These are phyloP conservation scores for Oriolus oriolus DNA, from an alignment of 2,113 vertebrate species.

Conservation along the genomic window DNA sequence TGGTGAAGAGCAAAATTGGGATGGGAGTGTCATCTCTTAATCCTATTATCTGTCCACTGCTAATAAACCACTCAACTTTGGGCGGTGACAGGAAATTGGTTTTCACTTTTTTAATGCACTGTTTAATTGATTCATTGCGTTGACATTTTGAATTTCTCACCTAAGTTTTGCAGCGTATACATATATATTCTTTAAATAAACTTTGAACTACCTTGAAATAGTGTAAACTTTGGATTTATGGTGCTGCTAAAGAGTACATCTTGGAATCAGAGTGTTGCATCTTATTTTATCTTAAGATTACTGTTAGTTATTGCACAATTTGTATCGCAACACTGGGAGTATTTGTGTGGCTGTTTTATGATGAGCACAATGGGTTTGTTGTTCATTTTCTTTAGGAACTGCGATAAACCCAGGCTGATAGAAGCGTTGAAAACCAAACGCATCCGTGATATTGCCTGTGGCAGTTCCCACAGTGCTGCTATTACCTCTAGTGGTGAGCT, in stretches of 20 bases:
- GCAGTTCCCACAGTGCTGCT: conserved; percentile 95
- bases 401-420: conserved; percentile 94
- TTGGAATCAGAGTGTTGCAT: not conserved
- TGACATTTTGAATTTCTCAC: not conserved
- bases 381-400: conserved; percentile 80
- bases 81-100: not conserved
- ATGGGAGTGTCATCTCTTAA: not conserved
- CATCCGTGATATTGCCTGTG: conserved; percentile 95
- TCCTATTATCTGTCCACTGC: not conserved
- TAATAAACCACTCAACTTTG: not conserved
- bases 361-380: not conserved
- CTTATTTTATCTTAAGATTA: not conserved
- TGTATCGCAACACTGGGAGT: not conserved
- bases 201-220: not conserved
- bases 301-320: not conserved
- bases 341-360: not conserved
- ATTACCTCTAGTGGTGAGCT: conserved; percentile 96
- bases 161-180: not conserved
- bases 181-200: not conserved
- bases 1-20: rapidly evolving
- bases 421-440: conserved; percentile 96
- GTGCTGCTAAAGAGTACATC: not conserved
- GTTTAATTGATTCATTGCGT: not conserved
- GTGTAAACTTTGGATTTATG: not conserved
- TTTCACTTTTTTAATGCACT: not conserved